Conservation (phyloP, 92 coral and sea anemone genomes). For the Siderastrea radians region DNA sequence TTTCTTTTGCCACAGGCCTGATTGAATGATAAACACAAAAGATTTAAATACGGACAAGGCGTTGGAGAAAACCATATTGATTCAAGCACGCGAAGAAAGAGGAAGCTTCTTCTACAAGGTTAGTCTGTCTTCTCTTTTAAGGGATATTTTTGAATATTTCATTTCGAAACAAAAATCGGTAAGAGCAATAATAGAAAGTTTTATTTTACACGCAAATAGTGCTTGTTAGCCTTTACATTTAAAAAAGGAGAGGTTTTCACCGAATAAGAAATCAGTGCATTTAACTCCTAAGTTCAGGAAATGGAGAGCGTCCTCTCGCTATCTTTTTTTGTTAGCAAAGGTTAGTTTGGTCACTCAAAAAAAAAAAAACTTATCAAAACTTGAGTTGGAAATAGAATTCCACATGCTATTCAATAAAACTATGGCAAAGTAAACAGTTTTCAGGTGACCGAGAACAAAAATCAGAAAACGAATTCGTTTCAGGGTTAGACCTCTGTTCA, state of each 20-base stretch:
- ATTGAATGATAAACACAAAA: constrained; percentile 30
- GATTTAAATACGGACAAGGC: constrained; percentile 17
- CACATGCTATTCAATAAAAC: too few species aligned
- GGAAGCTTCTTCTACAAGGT: constrained; percentile 8
- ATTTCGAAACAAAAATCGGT: neutral
- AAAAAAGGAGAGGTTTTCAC: neutral
- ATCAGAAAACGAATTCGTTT: neutral
- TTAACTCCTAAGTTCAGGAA: neutral
- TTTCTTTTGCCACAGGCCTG: constrained; percentile 9
- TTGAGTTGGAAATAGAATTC: too few species aligned
- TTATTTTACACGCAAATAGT: too few species aligned
- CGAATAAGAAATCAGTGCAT: neutral
- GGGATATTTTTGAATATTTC: too few species aligned
- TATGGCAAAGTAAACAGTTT: neutral
- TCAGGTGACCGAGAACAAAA: too few species aligned
- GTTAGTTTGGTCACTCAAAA: too few species aligned
- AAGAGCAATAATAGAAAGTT: neutral
- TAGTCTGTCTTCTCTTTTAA: neutral
- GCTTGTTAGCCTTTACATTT: neutral
- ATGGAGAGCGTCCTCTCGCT: neutral
- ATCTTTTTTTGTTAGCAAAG: neutral
- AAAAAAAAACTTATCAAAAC: too few species aligned
- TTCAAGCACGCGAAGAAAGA: constrained; percentile 3
- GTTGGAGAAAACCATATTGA: constrained; percentile 4
- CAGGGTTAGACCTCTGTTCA: neutral